A percentile compares a stretch with the other conserved stretches of the same genome.
These are phyloP conservation scores for Cryptus armator DNA, from an alignment of 2,888 invertebrate species.

Conservation along the genomic window DNA sequence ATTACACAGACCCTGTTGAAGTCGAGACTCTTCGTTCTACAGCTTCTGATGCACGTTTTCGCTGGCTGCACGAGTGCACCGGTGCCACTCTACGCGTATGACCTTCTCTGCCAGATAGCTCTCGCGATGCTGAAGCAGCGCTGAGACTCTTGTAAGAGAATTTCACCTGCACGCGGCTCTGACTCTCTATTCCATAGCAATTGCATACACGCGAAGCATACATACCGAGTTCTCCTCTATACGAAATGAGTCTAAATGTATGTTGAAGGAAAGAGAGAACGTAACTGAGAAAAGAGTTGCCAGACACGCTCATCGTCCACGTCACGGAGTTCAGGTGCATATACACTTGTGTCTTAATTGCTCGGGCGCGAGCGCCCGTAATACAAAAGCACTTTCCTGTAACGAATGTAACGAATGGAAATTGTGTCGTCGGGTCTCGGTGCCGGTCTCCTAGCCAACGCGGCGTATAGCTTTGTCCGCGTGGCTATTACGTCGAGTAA, in stretches of 20 bases:
- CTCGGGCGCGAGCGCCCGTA: constrained; percentile 64
- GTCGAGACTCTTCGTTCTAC: neutral
- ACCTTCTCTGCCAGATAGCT: neutral
- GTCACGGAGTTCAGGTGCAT: constrained; percentile 42
- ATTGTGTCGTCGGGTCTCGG: constrained; percentile 42
- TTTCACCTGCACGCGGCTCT: constrained; percentile 13
- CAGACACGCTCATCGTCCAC: neutral
- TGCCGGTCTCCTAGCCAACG: neutral
- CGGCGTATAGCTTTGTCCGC: constrained; percentile 19
- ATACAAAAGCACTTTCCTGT: constrained; percentile 75
- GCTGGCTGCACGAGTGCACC: neutral
- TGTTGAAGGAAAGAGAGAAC: constrained; percentile 45
- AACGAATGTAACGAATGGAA: constrained; percentile 69
- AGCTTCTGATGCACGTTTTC: too few relatives aligned
- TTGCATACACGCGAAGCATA: neutral
- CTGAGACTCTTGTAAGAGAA: constrained; percentile 16
- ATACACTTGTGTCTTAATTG: constrained; percentile 74
- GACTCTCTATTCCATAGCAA: neutral
- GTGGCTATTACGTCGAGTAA: constrained; percentile 50
- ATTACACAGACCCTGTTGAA: neutral
- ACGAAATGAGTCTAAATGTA: neutral
- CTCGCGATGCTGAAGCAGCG: neutral
- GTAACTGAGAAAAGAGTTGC: constrained; percentile 36
- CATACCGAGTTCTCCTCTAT: neutral
- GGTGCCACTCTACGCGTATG: neutral